Evolutionary conservation across 92 coral and sea anemone genomes (phyloP), one percentile per base, ranked within the genome.

Genomic region (Umimayanthus chanpuru): DNA sequence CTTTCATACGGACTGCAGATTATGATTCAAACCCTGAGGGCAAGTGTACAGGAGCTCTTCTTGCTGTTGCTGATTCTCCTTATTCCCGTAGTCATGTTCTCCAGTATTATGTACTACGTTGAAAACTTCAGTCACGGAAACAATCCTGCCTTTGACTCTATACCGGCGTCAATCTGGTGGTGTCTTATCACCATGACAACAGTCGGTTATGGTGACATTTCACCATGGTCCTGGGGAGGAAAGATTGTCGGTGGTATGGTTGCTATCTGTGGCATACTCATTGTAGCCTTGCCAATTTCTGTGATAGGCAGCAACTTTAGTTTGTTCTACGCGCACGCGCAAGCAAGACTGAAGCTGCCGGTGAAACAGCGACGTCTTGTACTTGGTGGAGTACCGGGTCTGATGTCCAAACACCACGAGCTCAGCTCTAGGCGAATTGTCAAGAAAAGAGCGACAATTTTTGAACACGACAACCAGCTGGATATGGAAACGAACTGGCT

Each of bases 141-240:
- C 75, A 88, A 78, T 32, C 85, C 94, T 7, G 70, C 64, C 2
- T 97, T 95, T 77, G 87, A 88, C 71, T 95, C 94, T 12, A 92
- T 95, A 41, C 98, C 99, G 32, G 96, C 92, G 71, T 95, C 99
- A 79, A 93, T 95, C 74, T 97, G 99, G 99, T 97, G 99, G 99
- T 96, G 99, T 68, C 94, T 97, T 14, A 92, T 97, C 82, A 97
- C 99, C 89, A 94, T 97, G 95, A 97, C 98, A 86, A 97, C 99
- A 25, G 98, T 97, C 28, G 98, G 99, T 7, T 97, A 97, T 72
- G 99, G 99, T 18, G 99, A 97, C 82, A 94, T 97, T 50, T 91
- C 97, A 49, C 98, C 99, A 0, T 85, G 79, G 29, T 91, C 99
- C 4, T 89, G 95, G 93, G 94, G 97, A 14, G 99, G 99, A 5